Evolutionary conservation across 2,888 invertebrate genomes (phyloP).

Genomic region (Caenorhabditis sp.): DNA sequence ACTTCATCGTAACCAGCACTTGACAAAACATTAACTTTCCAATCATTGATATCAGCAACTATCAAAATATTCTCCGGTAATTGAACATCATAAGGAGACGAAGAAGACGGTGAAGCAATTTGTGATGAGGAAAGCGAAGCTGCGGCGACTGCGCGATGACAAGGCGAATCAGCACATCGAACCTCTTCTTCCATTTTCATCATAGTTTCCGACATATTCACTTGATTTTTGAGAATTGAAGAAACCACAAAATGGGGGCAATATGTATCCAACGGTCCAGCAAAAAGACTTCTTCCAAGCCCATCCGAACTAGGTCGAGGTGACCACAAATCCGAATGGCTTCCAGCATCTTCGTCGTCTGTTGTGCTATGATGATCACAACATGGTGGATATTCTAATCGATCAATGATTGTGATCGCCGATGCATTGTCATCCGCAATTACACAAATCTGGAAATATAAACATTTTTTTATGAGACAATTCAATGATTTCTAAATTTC

Average conservation of each 20-base stretch:
- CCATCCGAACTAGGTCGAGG: constrained; percentile 18
- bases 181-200: constrained; percentile 49
- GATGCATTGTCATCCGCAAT: neutral
- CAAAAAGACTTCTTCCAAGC: constrained; percentile 61
- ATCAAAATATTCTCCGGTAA: constrained; percentile 47
- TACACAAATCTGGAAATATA: constrained; percentile 1
- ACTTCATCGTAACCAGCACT: constrained; percentile 48
- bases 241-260: constrained; percentile 66
- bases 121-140: constrained; percentile 28
- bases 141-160: constrained; percentile 27
- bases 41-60: constrained; percentile 44
- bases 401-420: constrained; percentile 9
- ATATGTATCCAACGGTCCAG: constrained; percentile 58
- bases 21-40: constrained; percentile 46
- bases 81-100: constrained; percentile 9
- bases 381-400: constrained; percentile 6
- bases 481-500: neutral
- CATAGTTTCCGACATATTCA: constrained; percentile 37
- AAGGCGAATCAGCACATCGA: constrained; percentile 24
- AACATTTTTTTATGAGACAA: too few species aligned
- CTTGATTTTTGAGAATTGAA: constrained; percentile 42
- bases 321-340: constrained; percentile 14
- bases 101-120: neutral
- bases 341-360: constrained; percentile 1
- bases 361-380: constrained; percentile 5